Evolutionary conservation across 2,888 invertebrate genomes (phyloP).

Genomic region (Platycheirus albimanus): DNA sequence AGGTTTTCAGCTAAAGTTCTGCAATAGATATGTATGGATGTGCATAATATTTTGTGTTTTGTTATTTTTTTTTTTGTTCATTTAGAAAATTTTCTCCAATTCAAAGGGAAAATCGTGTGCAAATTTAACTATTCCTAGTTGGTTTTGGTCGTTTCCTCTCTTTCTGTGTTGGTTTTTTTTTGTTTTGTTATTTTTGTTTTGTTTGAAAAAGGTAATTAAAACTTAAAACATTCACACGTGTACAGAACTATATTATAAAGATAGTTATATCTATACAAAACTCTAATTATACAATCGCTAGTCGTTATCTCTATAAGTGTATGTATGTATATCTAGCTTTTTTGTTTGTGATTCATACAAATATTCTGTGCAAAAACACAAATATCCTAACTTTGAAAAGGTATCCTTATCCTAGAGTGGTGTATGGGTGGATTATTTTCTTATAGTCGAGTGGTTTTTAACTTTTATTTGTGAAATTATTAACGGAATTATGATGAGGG

Average conservation of each 20-base stretch:
- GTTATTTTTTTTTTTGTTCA: not conserved
- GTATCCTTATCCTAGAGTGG: not conserved
- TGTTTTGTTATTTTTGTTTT: not conserved
- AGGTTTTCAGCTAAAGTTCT: slow-evolving; percentile 18
- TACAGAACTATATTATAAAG: slow-evolving; percentile 5
- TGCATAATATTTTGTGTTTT: slow-evolving; percentile 4
- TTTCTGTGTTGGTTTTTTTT: too few species aligned
- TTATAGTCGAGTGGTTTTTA: slow-evolving; percentile 6
- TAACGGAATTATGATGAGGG: not conserved
- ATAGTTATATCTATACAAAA: slow-evolving; percentile 3
- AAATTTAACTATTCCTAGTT: not conserved
- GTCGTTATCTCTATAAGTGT: slow-evolving; percentile 64
- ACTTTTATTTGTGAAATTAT: slow-evolving; percentile 13
- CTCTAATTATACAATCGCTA: slow-evolving; percentile 68
- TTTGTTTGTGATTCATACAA: not conserved
- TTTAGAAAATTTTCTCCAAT: slow-evolving; percentile 1
- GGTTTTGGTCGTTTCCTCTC: not conserved
- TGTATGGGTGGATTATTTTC: slow-evolving; percentile 1
- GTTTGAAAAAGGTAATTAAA: slow-evolving; percentile 32
- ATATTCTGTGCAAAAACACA: slow-evolving; percentile 37
- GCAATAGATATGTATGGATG: not conserved
- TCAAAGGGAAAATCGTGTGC: slow-evolving; percentile 12
- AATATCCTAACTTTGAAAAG: not conserved
- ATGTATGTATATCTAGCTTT: slow-evolving; percentile 6
- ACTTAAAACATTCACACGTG: slow-evolving; percentile 39